These are phyloP conservation scores for Diaphora mendica DNA, from an alignment of 2,888 invertebrate genomes.

Conservation along the genomic window DNA sequence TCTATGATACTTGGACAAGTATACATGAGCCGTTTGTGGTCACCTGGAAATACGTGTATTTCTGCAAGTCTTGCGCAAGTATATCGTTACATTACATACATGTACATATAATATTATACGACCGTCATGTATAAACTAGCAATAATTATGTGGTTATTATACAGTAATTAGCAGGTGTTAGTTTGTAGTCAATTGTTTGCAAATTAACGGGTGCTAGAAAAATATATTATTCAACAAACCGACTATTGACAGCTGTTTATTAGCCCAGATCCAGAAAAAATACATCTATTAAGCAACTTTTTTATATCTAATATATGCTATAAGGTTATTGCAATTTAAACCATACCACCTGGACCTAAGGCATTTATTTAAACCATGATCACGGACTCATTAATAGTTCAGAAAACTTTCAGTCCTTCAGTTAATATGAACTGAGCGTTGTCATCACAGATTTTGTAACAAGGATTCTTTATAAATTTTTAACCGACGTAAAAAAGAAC, in stretches of 20 bases:
- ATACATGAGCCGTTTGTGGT: too few relatives aligned
- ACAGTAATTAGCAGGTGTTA: constrained; percentile 6
- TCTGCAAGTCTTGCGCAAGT: too few relatives aligned
- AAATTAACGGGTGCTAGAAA: neutral
- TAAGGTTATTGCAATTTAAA: neutral
- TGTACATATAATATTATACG: neutral
- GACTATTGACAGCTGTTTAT: constrained; percentile 1
- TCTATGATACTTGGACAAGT: too few relatives aligned
- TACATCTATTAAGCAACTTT: neutral
- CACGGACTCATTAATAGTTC: neutral
- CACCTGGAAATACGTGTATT: too few relatives aligned
- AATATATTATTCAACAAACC: neutral
- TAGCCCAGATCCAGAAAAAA: neutral
- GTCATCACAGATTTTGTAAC: neutral
- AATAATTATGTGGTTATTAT: neutral
- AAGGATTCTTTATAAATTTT: neutral
- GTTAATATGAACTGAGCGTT: neutral
- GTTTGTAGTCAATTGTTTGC: neutral
- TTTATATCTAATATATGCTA: neutral
- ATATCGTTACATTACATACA: too few relatives aligned
- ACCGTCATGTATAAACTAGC: neutral
- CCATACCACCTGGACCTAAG: neutral
- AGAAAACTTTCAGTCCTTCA: neutral
- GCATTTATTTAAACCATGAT: neutral
- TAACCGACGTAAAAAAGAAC: too few relatives aligned